Evolutionary conservation across 2,888 invertebrate species (phyloP).

Genomic region (Agonopterix arenella): DNA sequence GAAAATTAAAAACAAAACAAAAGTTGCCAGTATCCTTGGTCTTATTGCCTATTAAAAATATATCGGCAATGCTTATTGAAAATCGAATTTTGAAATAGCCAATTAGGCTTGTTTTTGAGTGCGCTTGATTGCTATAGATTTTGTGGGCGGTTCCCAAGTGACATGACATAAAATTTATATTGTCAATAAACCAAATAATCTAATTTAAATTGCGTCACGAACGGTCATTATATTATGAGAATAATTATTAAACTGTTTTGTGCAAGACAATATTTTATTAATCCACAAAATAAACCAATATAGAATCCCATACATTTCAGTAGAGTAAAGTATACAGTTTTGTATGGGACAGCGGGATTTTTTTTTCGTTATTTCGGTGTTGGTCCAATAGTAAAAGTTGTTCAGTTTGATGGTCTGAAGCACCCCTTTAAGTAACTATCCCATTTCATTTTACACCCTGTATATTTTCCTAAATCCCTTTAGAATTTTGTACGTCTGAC

Average conservation of each 20-base stretch:
- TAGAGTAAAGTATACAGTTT: too few species aligned
- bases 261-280: neutral
- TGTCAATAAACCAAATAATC: neutral
- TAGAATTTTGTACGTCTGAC: neutral
- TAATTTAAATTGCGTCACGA: slow-evolving; percentile 1
- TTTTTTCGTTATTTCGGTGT: too few species aligned
- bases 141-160: slow-evolving; percentile 41
- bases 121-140: slow-evolving; percentile 21
- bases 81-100: slow-evolving; percentile 57
- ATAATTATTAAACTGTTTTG: too few species aligned
- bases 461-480: neutral
- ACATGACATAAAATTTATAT: slow-evolving; percentile 46
- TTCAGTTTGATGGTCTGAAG: too few species aligned
- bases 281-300: neutral
- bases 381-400: too few species aligned
- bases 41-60: slow-evolving; percentile 64
- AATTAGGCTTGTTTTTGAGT: slow-evolving; percentile 44
- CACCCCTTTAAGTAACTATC: too few species aligned
- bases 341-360: too few species aligned
- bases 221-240: too few species aligned
- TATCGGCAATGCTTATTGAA: slow-evolving; percentile 64
- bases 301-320: too few species aligned
- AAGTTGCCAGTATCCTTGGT: slow-evolving; percentile 31
- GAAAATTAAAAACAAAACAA: slow-evolving; percentile 28
- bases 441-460: too few species aligned